These are phyloP conservation scores for Bufo gargarizans DNA, from an alignment of 2,113 vertebrate species.

Conservation along the genomic window DNA sequence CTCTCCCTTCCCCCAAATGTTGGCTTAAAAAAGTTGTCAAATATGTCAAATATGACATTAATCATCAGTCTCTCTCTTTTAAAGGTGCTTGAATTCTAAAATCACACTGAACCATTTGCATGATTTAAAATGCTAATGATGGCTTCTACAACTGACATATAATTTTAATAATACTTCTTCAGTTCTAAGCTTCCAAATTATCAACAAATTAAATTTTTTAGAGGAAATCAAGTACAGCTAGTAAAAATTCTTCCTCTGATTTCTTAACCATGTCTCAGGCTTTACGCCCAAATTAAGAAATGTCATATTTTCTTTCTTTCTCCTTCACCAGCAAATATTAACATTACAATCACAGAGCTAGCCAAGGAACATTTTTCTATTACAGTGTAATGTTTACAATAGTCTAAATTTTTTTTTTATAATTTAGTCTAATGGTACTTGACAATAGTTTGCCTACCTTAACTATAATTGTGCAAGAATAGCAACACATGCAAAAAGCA, in stretches of 20 bases:
- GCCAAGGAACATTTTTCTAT: constrained; percentile 52
- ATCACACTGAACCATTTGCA: too few relatives aligned
- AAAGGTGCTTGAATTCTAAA: too few relatives aligned
- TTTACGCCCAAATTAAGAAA: constrained; percentile 37
- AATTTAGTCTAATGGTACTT: constrained; percentile 23
- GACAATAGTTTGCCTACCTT: constrained; percentile 31
- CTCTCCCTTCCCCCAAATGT: too few relatives aligned
- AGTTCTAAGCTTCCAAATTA: neutral
- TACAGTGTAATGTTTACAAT: constrained; percentile 52
- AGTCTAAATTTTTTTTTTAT: constrained; percentile 5
- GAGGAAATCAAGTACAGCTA: constrained; percentile 31
- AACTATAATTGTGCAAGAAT: neutral
- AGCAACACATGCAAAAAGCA: neutral
- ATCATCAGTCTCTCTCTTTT: too few relatives aligned
- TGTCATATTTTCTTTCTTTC: constrained; percentile 49
- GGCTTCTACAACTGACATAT: neutral
- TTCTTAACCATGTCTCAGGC: constrained; percentile 37
- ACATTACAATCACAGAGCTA: constrained; percentile 28
- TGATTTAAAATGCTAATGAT: neutral
- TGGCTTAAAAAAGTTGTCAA: too few relatives aligned
- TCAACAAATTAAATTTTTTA: constrained; percentile 4
- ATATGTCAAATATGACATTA: too few relatives aligned
- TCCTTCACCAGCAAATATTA: constrained; percentile 55
- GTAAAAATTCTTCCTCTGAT: constrained; percentile 51
- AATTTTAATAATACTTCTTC: neutral